Base-by-base conservation (phyloP, 2,797 vertebrate species). In the Cheracebus regulus region DNA sequence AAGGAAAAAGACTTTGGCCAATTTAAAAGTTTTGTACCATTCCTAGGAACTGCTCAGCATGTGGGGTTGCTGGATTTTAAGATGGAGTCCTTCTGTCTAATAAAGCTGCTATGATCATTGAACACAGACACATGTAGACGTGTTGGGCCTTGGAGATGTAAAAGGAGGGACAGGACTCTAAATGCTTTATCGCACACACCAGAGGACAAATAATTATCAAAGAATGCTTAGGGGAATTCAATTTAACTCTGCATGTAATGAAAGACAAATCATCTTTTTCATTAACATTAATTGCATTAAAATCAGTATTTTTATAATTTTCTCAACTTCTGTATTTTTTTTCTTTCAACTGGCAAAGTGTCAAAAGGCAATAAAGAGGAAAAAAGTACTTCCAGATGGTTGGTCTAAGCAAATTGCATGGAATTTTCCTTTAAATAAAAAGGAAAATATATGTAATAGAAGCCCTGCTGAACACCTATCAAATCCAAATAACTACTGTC, bases 381-480 rank as follows among this genome's bases (percentile, higher is more conserved):
- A 79, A 93, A 95, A 95, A 97, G 83, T 86, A 64, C 76, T 97
- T 97, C 96, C 96, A 98, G 96, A 97, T 97, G 96, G 87, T 64
- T 92, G 88, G 48, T 93, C 83, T 87, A 89, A 97, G 96, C 82
- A 97, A 97, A 97, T 28, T 41, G 46, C 5, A 48, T 95, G 90
- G 85, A 82, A 79, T 97, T 98, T 97, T 84, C n/a, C 46, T 95
- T 97, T 88, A 96, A 96, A 95, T 92, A 96, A 90, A 91, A 85
- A 9, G 91, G 24, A 93, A 95, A 70, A 97, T 90, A 72, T 0
- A 95, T 61, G 86, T 57, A 92, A 78, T 48, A 39, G 93, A 96
- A 97, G 39, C 11, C 73, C 41, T 24, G 5, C 36, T 88, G 90
- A 95, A 83, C 44, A 39, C 72, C 95, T 85, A 97, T 86, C 95